Evolutionary conservation across 2,888 invertebrate species (phyloP), one percentile per base, ranked within the genome.

Genomic region (Teleiodes luculella): DNA sequence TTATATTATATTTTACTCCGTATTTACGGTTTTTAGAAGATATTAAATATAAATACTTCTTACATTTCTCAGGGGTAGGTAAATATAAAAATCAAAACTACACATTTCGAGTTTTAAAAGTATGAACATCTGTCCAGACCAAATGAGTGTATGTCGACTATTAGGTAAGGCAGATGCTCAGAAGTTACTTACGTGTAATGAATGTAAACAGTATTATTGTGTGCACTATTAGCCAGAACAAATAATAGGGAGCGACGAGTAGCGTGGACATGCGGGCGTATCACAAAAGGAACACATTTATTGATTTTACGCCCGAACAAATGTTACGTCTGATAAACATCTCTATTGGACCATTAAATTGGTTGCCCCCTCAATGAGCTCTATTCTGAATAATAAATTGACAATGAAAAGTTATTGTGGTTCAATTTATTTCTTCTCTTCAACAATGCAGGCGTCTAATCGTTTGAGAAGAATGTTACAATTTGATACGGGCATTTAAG

Each of bases 251-350:
- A 70, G 68, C 59, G 58, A 47, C 58, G 18, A 46, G 45, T 36
- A 71, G 66, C 70, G 72, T 68, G 65, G 74, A 67, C 72, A 84
- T 83, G 78, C 82, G 80, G 82, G 80, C 72, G 70, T 62, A 62
- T 64, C 64, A 78, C 74, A 74, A 76, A 73, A 68, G 72, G 64
- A 70, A 72, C 70, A 65, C 67, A 74, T 76, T 80, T 77, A 80
- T 79, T 73, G 75, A 74, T 78, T 77, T 75, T 67, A 73, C 74
- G 75, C 74, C 73, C 72, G 70, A 73, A 76, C 70, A 74, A 74
- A 68, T 70, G 69, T 69, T 63, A 63, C 62, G 70, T 63, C 60
- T 66, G 71, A 73, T 74, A 74, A 73, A 73, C 70, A 80, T 80
- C 78, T 76, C 72, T 67, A 72, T 72, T 73, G 66, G 66, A 64